Evolutionary conservation across 2,797 vertebrate genomes (phyloP), one percentile per base, ranked within the genome.

Genomic region (Bryconaethiops microstoma): DNA sequence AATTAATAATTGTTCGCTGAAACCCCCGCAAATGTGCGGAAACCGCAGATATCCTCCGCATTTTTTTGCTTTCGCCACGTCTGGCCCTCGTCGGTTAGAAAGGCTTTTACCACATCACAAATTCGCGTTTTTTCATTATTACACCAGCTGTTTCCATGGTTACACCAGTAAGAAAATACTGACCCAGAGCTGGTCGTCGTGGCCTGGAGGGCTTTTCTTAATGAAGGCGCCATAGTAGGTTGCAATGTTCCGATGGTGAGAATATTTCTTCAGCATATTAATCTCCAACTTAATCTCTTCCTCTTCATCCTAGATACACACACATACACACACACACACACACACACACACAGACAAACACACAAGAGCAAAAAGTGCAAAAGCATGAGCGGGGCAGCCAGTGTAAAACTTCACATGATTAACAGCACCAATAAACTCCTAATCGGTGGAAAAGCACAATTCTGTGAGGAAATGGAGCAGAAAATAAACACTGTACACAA

Each of bases 211-310:
- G 70, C 96, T 97, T 89, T 97, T 97, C 86, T 96, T 97, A 84
- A 97, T 93, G 75, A 97, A 97, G 59, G 96, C 96, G 0, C 96
- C 96, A 0, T 97, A 97, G 86, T 97, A 97, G 9, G 96, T 97
- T 81, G 96, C 96, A 1, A 97, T 97, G 91, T 97, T 97, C 57
- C 96, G 91, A 85, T 97, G 96, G 84, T 97, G 96, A 42, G 96
- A 96, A 80, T 97, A 97, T 67, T 96, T 97, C 90, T 97, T 97
- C 74, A 97, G 86, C 96, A 97, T 97, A 89, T 97, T 97, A 88
- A 97, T 97, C 90, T 97, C 96, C 79, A 96, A 93, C 86, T 97
- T 97, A 86, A 97, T 97, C 90, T 97, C 96, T 78, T 97, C 96
- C 79, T 97, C 96, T 84, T 97, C 96, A 19, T 97, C 96, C 96